Base-by-base conservation (phyloP, 2,888 invertebrate species). In the Tinea trinotella region DNA sequence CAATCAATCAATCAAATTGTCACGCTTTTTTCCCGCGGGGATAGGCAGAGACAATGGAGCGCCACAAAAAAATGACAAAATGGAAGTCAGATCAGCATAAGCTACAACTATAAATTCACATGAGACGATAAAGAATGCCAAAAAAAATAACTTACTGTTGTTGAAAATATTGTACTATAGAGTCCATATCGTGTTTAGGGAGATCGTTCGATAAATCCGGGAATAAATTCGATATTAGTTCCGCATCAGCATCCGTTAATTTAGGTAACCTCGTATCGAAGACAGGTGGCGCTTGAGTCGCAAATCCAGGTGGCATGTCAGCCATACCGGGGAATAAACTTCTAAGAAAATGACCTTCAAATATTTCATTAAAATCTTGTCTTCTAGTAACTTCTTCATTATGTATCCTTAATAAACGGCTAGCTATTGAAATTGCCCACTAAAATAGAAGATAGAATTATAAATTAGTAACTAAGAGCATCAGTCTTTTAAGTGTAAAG, bases 321-420 rank as follows among this genome's bases (percentile, higher is more conserved):
- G 93, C 92, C 87, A 98, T 90, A 0, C 98, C 98, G 0, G 95
- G 94, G 76, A 99, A 99, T 40, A 99, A 78, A 9, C 91, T 89
- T 59, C 91, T 91, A 4, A 99, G 85, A 68, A 95, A 94, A 65
- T 94, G 98, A 0, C 93, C 93, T 18, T 95, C 93, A 64, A 96
- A 93, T 57, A 90, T 87, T 0, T 80, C 68, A 61, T 92, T 91
- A 71, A 98, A 98, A 6, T 92, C 90, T 60, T 93, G 90, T 36
- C 99, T 88, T 7, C 92, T 81, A 3, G 87, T 83, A 7, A 95
- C 87, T 78, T 99, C 99, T 60, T 95, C 94, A 59, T 91, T 91
- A 77, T 97, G 93, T 50, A 97, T 92, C 55, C 90, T 90, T 36
- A 92, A 80, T 54, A 95, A 87, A 64, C 93, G 93, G 59, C 91